Conservation (phyloP, 2,113 vertebrate genomes). For the Microtus montanus region DNA sequence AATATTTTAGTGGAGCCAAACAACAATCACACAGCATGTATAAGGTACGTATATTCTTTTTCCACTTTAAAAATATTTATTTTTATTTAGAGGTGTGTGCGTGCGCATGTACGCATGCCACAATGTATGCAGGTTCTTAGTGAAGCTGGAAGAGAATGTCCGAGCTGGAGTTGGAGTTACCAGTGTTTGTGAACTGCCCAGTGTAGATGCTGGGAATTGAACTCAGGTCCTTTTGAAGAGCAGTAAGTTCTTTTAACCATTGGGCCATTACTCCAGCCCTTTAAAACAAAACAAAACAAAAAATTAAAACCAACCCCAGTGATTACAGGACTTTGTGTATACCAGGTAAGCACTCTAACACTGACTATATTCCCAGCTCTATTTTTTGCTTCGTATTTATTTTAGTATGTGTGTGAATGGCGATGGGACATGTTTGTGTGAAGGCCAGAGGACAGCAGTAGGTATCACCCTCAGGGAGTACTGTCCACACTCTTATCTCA, state of each 20-base stretch:
- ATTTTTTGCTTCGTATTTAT: background rate
- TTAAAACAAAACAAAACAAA: background rate
- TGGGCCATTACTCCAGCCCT: background rate
- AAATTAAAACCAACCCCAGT: background rate
- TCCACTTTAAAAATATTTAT: background rate
- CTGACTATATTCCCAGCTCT: background rate
- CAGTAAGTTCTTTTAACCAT: background rate
- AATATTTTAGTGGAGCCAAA: conserved; percentile 7
- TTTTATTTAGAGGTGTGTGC: background rate
- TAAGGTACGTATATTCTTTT: background rate
- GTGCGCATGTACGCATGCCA: background rate
- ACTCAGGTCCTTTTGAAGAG: background rate
- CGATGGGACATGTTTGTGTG: background rate
- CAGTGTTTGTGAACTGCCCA: background rate
- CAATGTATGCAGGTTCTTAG: background rate
- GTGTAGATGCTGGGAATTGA: background rate
- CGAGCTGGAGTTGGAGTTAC: background rate
- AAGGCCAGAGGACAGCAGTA: background rate
- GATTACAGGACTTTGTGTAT: background rate
- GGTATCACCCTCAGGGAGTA: background rate
- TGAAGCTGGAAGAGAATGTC: background rate
- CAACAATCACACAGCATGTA: background rate
- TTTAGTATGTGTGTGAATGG: background rate
- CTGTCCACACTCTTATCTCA: background rate
- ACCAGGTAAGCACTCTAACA: background rate